Evolutionary conservation across 2,797 vertebrate species (phyloP), one percentile per base, ranked within the genome.

Genomic region (Somateria mollissima): DNA sequence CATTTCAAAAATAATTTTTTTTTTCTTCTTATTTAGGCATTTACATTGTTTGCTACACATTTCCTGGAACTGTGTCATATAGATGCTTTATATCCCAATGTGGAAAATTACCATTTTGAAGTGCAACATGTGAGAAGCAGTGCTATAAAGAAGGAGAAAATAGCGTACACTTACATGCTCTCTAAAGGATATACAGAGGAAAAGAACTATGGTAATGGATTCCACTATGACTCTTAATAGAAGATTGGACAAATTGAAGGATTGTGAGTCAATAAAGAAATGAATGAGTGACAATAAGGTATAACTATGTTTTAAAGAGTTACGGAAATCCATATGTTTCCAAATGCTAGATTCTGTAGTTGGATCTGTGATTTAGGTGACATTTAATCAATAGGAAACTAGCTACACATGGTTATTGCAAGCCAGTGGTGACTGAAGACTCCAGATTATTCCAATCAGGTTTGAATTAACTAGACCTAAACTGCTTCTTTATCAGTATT

Each of bases 31-130:
- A 76, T 95, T 69, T 89, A 99, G 99, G 99, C 98, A 10, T 99
- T 99, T 98, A 99, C 99, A 39, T 94, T 99, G 86, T 99, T 99
- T 97, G 99, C 99, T 81, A 99, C 99, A 6, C 99, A 99, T 97
- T 99, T 98, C 92, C 98, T 99, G 96, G 99, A 99, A 94, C 97
- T 99, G 25, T 99, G 99, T 97, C 99, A 99, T 56, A 97, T 99
- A 41, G 98, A 99, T 69, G 96, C 97, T 89, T 97, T 99, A 37
- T 99, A 99, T 97, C 99, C 99, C 65, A 99, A 99, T 8, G 98
- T 99, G 93, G 99, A 99, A 97, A 99, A 99, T 94, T 98, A 98
- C 95, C 98, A 99, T 97, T 99, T 99, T 98, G 98, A 99, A 98
- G 99, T 99, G 88, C 98, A 99, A 54, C 99, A 99, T 93, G 97